A percentile compares a stretch with the other conserved stretches of the same genome.
These are phyloP conservation scores for Antitype chi DNA, from an alignment of 2,888 invertebrate species.

Conservation along the genomic window DNA sequence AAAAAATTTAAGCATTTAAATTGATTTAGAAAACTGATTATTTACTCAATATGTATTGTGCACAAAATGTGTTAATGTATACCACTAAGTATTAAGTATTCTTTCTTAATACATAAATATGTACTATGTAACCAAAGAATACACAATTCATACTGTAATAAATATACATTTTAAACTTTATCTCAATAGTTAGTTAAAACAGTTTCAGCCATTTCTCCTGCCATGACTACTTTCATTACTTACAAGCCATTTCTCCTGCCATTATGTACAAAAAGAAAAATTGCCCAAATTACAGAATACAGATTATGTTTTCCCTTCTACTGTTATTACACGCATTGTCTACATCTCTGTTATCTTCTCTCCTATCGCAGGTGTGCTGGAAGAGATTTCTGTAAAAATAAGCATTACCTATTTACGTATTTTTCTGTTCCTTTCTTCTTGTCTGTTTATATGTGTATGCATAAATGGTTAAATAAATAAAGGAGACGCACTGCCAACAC, in stretches of 20 bases:
- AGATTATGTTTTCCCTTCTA: too few relatives aligned
- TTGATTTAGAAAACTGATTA: slow-evolving; percentile 2
- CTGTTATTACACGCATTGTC: too few relatives aligned
- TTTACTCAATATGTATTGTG: slow-evolving; percentile 13
- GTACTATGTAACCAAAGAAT: slow-evolving; percentile 24
- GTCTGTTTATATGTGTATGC: too few relatives aligned
- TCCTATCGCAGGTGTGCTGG: too few relatives aligned
- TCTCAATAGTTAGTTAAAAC: not conserved
- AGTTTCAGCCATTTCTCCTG: slow-evolving; percentile 1
- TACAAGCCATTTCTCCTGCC: too few relatives aligned
- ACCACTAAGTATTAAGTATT: not conserved
- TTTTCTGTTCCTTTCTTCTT: too few relatives aligned
- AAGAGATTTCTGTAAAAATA: too few relatives aligned
- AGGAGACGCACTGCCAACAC: not conserved
- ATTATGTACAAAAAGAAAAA: not conserved
- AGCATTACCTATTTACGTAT: too few relatives aligned
- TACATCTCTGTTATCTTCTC: too few relatives aligned
- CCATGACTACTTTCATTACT: not conserved
- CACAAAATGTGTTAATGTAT: slow-evolving; percentile 37
- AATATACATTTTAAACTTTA: slow-evolving; percentile 20
- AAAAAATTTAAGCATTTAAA: slow-evolving; percentile 26
- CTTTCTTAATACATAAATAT: slow-evolving; percentile 16
- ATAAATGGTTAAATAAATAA: too few relatives aligned
- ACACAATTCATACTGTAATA: slow-evolving; percentile 16
- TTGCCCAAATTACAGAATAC: not conserved